Conservation (phyloP, 2,888 invertebrate genomes). For the Pogonocherus hispidulus region DNA sequence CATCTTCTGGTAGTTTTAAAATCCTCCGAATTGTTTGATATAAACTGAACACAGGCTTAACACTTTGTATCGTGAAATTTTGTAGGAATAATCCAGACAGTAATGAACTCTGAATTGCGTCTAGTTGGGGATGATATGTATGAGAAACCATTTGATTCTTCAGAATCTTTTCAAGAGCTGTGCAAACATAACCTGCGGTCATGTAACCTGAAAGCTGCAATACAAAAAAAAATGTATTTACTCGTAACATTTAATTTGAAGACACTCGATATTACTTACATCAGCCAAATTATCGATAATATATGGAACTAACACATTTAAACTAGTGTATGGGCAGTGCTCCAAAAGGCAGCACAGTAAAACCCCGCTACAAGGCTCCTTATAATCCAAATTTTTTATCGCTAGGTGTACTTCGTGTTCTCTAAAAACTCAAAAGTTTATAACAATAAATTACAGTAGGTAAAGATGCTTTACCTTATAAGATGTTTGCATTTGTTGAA, state of each 20-base stretch:
- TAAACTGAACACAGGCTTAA: conserved; percentile 48
- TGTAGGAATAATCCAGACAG: conserved; percentile 48
- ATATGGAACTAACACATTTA: conserved; percentile 41
- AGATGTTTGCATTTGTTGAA: conserved; percentile 46
- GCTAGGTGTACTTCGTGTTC: conserved; percentile 44
- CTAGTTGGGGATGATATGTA: conserved; percentile 42
- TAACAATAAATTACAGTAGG: neutral
- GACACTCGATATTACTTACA: conserved; percentile 36
- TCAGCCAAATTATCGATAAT: conserved; percentile 46
- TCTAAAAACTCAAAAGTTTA: conserved; percentile 37
- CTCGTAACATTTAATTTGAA: neutral
- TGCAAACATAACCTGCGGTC: conserved; percentile 42
- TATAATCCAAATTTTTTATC: conserved; percentile 46
- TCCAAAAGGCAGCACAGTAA: conserved; percentile 49
- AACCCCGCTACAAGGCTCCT: conserved; percentile 45
- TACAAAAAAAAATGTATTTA: too few species aligned
- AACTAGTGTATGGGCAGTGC: conserved; percentile 47
- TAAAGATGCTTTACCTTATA: conserved; percentile 45
- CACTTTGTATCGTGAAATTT: conserved; percentile 42
- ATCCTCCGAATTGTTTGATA: conserved; percentile 45
- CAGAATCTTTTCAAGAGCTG: conserved; percentile 47
- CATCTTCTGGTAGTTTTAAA: conserved; percentile 41
- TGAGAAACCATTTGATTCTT: conserved; percentile 37
- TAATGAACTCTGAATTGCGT: conserved; percentile 43
- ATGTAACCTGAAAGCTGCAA: conserved; percentile 38